phyloP scores from a whole-genome alignment of 2,888 invertebrate genomes.

The Thecocarcelia acutangulata region DNA sequence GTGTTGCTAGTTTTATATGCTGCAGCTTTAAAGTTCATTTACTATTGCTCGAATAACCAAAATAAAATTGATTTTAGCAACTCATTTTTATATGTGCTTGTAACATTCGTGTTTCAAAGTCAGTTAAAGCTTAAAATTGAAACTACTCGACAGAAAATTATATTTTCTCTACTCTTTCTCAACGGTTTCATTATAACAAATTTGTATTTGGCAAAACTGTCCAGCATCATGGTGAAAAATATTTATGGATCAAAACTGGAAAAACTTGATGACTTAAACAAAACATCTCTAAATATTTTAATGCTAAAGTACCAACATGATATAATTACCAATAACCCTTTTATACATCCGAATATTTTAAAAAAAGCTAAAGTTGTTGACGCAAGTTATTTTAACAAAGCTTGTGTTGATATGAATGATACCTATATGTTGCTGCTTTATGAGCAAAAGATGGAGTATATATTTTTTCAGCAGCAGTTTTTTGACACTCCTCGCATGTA shows the following conservation, averaged over 20 bases:
- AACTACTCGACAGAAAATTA: constrained; percentile 2
- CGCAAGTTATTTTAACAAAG: neutral
- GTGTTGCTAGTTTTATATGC: neutral
- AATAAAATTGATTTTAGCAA: constrained; percentile 22
- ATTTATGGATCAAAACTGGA: constrained; percentile 43
- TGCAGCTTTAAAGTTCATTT: neutral
- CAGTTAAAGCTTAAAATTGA: constrained; percentile 12
- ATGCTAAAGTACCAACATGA: neutral
- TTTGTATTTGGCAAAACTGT: constrained; percentile 46
- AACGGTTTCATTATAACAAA: constrained; percentile 43
- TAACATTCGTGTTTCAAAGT: constrained; percentile 16
- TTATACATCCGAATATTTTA: neutral
- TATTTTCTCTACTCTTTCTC: constrained; percentile 13
- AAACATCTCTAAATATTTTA: neutral
- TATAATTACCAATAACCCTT: neutral
- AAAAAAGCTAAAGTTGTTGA: neutral
- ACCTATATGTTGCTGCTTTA: neutral
- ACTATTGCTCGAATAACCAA: neutral
- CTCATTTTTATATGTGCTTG: constrained; percentile 31
- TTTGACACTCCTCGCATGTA: constrained; percentile 33
- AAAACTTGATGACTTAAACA: constrained; percentile 9
- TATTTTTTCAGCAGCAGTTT: constrained; percentile 39
- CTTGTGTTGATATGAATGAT: neutral
- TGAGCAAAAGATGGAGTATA: constrained; percentile 19
- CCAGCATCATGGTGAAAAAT: constrained; percentile 42